phyloP scores from a whole-genome alignment of 2,888 invertebrate genomes.

The Trichacis sp. region DNA sequence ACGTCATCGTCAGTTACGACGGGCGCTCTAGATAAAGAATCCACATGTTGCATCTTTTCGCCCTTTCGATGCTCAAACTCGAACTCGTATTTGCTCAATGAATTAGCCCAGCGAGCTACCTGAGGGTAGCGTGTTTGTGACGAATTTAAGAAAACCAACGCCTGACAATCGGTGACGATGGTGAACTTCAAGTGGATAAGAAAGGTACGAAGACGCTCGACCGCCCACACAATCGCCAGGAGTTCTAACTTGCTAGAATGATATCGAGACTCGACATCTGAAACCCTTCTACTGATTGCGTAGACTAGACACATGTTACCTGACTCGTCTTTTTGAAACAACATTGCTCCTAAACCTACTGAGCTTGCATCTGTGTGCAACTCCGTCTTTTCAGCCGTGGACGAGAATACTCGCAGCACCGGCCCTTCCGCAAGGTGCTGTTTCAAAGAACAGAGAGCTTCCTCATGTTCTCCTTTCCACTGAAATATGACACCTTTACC shows the following conservation, averaged over 20 bases:
- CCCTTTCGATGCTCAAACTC: slow-evolving; percentile 14
- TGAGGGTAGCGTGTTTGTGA: slow-evolving; percentile 42
- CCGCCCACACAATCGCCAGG: slow-evolving; percentile 46
- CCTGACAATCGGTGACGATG: slow-evolving; percentile 46
- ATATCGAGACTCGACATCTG: slow-evolving; percentile 41
- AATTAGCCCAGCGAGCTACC: slow-evolving; percentile 31
- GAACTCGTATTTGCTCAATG: slow-evolving; percentile 21
- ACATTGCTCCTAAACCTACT: slow-evolving; percentile 32
- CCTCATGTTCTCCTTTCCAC: slow-evolving; percentile 4
- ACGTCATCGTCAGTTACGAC: too few relatives aligned
- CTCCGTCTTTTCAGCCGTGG: slow-evolving; percentile 23
- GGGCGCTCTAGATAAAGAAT: not conserved
- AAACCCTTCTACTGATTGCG: slow-evolving; percentile 51
- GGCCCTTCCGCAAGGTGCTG: slow-evolving; percentile 1
- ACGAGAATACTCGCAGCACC: slow-evolving; percentile 16
- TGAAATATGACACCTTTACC: not conserved
- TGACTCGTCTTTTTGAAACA: slow-evolving; percentile 29
- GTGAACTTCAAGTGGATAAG: slow-evolving; percentile 37
- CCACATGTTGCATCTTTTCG: not conserved
- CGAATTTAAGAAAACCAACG: slow-evolving; percentile 40
- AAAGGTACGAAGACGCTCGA: slow-evolving; percentile 25
- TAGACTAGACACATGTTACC: slow-evolving; percentile 25
- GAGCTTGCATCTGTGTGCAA: slow-evolving; percentile 39
- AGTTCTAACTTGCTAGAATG: slow-evolving; percentile 50
- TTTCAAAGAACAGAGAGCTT: not conserved